Percentiles rank a stretch among this genome's conserved stretches.
Conservation (phyloP, 1,140 invertebrate genomes). For the Tetramorium alpestre region DNA sequence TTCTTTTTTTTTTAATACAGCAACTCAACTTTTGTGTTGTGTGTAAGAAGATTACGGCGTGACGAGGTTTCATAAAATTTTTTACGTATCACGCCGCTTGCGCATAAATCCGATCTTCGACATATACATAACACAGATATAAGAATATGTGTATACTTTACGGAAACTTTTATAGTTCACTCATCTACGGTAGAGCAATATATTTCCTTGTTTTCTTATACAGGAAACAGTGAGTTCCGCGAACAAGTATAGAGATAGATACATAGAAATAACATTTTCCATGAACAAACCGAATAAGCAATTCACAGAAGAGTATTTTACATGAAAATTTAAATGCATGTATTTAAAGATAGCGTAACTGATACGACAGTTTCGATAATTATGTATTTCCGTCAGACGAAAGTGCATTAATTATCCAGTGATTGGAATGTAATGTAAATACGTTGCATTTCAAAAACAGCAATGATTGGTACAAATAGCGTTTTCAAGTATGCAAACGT, state of each 20-base stretch:
- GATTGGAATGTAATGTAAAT: conserved; percentile 52
- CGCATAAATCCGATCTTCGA: conserved; percentile 47
- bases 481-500: conserved; percentile 49
- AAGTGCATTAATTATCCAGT: conserved; percentile 53
- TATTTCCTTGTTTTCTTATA: neutral
- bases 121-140: neutral
- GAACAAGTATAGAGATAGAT: neutral
- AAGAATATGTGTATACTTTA: neutral
- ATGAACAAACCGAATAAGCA: neutral
- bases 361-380: conserved; percentile 35
- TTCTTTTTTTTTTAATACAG: neutral
- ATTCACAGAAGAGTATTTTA: neutral
- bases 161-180: conserved; percentile 44
- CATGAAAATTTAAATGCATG: conserved; percentile 1
- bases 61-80: conserved; percentile 58
- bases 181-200: conserved; percentile 4
- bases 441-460: conserved; percentile 43
- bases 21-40: conserved; percentile 16
- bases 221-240: neutral
- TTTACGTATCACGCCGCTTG: conserved; percentile 37
- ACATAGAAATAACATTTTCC: neutral
- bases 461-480: conserved; percentile 54
- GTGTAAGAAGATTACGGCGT: conserved; percentile 44
- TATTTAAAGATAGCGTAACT: neutral
- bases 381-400: conserved; percentile 41